phyloP scores from a whole-genome alignment of 2,113 vertebrate genomes.

The Bujurquina vittata region DNA sequence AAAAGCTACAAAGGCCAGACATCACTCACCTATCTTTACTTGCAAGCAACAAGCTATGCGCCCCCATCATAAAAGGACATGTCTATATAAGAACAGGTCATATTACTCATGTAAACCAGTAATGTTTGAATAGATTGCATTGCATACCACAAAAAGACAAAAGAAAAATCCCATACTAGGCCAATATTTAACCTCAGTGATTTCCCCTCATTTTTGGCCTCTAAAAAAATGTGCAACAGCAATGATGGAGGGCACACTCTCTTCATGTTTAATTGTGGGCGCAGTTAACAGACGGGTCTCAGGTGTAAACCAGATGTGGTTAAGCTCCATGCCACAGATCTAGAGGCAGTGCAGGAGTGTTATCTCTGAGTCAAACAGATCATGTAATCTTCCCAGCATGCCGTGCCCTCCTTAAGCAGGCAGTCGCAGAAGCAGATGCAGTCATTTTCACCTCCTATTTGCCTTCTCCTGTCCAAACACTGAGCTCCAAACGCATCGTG shows the following conservation, averaged over 20 bases:
- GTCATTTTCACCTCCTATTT: background rate
- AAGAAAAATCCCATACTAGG: background rate
- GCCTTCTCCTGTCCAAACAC: background rate
- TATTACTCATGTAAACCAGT: background rate
- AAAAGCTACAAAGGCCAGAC: background rate
- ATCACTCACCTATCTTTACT: background rate
- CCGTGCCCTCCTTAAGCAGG: background rate
- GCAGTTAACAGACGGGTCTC: background rate
- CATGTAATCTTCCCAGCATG: constrained; percentile 13
- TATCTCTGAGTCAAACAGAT: constrained; percentile 26
- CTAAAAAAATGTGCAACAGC: background rate
- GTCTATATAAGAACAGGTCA: background rate
- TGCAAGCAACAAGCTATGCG: background rate
- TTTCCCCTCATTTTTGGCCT: background rate
- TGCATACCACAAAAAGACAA: background rate
- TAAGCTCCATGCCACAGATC: constrained; percentile 5
- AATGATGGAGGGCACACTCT: background rate
- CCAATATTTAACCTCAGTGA: background rate
- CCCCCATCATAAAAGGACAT: background rate
- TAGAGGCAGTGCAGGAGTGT: constrained; percentile 7
- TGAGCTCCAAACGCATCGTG: background rate
- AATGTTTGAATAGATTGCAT: background rate
- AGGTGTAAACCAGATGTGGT: background rate
- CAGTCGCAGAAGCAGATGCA: background rate
- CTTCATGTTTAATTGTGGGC: background rate